Conservation (phyloP, 64 coral and sea anemone species). For the Cladopsammia gracilis region DNA sequence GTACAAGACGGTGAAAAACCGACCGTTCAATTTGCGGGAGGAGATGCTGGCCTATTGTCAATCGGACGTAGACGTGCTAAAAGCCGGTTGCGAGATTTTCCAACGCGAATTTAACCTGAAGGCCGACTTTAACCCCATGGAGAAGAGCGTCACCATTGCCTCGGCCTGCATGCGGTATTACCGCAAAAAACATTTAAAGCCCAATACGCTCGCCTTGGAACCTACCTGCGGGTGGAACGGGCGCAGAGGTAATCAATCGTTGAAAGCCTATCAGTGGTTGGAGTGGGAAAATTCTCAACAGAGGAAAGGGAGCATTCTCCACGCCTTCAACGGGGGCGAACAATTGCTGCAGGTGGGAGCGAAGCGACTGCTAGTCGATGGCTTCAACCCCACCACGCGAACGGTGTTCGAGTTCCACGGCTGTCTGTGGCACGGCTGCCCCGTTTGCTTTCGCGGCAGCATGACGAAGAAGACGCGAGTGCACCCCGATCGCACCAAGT, state of each 20-base stretch:
- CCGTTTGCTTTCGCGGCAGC: neutral
- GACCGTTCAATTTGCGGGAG: neutral
- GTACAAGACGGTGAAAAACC: neutral
- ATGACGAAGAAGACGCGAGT: neutral
- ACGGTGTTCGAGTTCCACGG: conserved; percentile 43
- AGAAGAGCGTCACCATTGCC: conserved; percentile 24
- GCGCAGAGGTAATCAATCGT: neutral
- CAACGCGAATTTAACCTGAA: neutral
- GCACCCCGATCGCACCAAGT: neutral
- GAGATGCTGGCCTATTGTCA: neutral
- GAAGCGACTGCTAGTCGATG: neutral
- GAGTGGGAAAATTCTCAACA: neutral
- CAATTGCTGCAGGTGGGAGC: neutral
- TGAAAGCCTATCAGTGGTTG: conserved; percentile 5
- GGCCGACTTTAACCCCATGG: conserved; percentile 3
- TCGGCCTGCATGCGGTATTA: neutral
- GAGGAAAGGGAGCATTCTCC: neutral
- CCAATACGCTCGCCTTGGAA: neutral
- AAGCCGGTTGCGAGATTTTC: neutral
- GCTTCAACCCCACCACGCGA: neutral
- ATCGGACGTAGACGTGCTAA: conserved; percentile 9
- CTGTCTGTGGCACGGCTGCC: conserved; percentile 15
- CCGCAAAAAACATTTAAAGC: neutral
- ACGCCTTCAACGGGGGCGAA: neutral
- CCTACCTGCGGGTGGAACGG: neutral